phyloP scores from a whole-genome alignment of 2,113 vertebrate genomes.

The Semicossyphus pulcher region DNA sequence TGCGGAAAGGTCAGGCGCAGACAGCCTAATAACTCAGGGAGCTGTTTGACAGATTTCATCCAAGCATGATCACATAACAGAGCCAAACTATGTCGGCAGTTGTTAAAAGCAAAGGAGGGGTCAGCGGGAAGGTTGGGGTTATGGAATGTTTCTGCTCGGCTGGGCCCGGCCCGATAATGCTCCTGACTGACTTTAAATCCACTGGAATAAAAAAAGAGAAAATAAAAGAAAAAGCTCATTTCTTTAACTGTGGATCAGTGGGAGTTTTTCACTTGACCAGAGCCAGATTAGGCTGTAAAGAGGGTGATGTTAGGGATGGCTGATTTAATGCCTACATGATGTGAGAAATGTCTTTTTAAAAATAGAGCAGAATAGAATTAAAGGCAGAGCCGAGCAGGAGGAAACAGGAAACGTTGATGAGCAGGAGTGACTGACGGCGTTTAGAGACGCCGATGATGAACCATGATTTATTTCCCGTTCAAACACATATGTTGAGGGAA shows the following conservation, averaged over 20 bases:
- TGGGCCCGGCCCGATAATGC: slow-evolving; percentile 98
- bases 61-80: slow-evolving; percentile 99
- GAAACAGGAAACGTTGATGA: slow-evolving; percentile 11
- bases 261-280: slow-evolving; percentile 61
- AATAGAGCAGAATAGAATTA: slow-evolving; percentile 15
- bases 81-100: slow-evolving; percentile 99
- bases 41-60: slow-evolving; percentile 99
- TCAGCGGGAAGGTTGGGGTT: slow-evolving; percentile 99
- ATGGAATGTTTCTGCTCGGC: slow-evolving; percentile 99
- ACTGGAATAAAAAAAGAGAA: slow-evolving; percentile 88
- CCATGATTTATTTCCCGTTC: slow-evolving; percentile 82
- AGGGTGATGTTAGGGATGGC: slow-evolving; percentile 53
- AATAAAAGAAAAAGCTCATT: slow-evolving; percentile 51
- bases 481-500: slow-evolving; percentile 83
- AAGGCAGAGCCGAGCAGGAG: slow-evolving; percentile 4
- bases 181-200: slow-evolving; percentile 97
- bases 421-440: slow-evolving; percentile 65
- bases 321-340: slow-evolving; percentile 61
- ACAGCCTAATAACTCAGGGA: slow-evolving; percentile 99
- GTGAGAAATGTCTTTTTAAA: slow-evolving; percentile 30
- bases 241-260: slow-evolving; percentile 78
- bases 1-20: slow-evolving; percentile 99
- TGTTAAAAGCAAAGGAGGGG: slow-evolving; percentile 99
- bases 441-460: slow-evolving; percentile 79
- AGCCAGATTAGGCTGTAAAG: slow-evolving; percentile 47